phyloP scores from a whole-genome alignment of 2,113 vertebrate species.

The Chaetorhynchus papuensis region DNA sequence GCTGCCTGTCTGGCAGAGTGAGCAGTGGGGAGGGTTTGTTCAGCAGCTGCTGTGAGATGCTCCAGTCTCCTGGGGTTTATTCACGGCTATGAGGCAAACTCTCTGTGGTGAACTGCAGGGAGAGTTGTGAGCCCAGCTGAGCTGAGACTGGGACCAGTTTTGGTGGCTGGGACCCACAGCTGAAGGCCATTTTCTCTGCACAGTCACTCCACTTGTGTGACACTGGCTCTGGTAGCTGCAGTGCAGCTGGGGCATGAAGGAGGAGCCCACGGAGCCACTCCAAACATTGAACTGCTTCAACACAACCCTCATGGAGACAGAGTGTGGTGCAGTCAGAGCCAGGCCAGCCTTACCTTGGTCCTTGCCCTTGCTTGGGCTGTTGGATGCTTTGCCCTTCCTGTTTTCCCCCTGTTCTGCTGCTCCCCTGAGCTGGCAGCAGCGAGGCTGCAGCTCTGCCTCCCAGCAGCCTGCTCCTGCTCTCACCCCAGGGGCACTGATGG shows the following conservation, averaged over 20 bases:
- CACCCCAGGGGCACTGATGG: accelerated
- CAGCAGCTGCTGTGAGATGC: neutral
- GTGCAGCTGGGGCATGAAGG: accelerated
- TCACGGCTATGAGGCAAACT: neutral
- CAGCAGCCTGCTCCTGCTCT: neutral
- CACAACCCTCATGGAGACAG: accelerated
- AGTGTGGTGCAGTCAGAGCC: neutral
- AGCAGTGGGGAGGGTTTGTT: neutral
- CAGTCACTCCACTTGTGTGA: neutral
- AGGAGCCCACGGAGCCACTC: neutral
- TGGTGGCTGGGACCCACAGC: neutral
- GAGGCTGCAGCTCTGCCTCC: neutral
- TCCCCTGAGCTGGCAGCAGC: neutral
- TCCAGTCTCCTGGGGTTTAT: neutral
- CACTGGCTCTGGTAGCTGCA: neutral
- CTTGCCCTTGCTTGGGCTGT: neutral
- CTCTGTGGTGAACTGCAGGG: neutral
- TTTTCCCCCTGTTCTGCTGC: accelerated
- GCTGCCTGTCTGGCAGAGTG: neutral
- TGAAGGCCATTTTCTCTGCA: neutral
- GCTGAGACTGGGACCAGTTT: neutral
- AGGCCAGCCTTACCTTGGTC: neutral
- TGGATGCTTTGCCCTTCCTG: neutral
- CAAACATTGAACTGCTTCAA: neutral
- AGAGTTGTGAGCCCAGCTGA: neutral